These are phyloP conservation scores for Pachyrhynchus sulphureomaculatus DNA, from an alignment of 1,140 invertebrate genomes.

Conservation along the genomic window DNA sequence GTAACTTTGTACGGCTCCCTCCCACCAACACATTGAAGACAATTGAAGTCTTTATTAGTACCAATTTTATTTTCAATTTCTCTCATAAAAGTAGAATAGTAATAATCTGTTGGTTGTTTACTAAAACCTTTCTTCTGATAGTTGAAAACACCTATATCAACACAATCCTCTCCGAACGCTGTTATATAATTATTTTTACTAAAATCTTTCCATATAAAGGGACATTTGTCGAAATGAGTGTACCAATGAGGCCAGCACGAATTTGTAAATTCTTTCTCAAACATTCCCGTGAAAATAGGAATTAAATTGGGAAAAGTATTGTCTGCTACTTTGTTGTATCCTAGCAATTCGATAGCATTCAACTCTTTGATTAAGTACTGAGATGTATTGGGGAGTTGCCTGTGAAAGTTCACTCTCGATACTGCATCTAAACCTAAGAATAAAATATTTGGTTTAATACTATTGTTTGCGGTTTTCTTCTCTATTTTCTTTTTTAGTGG, in stretches of 20 bases:
- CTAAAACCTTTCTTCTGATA: conserved; percentile 77
- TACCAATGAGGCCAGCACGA: conserved; percentile 58
- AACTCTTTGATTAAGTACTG: conserved; percentile 59
- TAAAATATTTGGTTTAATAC: conserved; percentile 61
- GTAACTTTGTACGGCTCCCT: conserved; percentile 59
- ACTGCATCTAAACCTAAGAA: conserved; percentile 85
- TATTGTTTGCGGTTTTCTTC: conserved; percentile 35
- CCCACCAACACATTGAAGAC: conserved; percentile 64
- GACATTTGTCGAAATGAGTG: conserved; percentile 66
- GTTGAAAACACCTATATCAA: conserved; percentile 76
- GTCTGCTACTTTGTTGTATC: conserved; percentile 81
- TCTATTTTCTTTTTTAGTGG: conserved; percentile 53
- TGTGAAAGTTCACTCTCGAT: conserved; percentile 80
- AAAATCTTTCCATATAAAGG: conserved; percentile 79
- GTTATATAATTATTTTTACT: conserved; percentile 73
- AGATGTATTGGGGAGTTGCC: conserved; percentile 76
- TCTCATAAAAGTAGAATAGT: conserved; percentile 72
- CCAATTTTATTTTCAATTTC: conserved; percentile 63
- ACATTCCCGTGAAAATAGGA: conserved; percentile 68
- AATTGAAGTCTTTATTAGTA: conserved; percentile 57
- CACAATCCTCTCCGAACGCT: conserved; percentile 75
- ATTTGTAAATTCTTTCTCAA: conserved; percentile 59
- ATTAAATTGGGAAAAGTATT: conserved; percentile 84
- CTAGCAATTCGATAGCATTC: conserved; percentile 67
- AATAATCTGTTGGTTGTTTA: conserved; percentile 78